A percentile compares a stretch with the other conserved stretches of the same genome.
Conservation (phyloP, 2,888 invertebrate genomes). For the Seira ritae region DNA sequence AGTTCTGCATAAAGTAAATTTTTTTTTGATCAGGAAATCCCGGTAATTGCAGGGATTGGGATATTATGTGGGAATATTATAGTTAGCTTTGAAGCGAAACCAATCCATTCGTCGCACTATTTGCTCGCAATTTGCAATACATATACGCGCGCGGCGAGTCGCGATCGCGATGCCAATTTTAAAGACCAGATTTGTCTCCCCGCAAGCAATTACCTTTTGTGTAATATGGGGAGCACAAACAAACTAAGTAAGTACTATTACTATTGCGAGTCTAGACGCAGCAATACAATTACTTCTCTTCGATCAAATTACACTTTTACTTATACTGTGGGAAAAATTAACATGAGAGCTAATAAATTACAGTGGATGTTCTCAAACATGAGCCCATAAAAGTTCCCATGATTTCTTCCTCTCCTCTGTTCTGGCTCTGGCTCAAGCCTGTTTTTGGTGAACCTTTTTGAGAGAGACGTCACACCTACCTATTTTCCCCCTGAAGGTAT, state of each 20-base stretch:
- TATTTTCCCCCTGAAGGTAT: too few species aligned
- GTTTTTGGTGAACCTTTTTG: too few species aligned
- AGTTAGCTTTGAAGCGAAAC: neutral
- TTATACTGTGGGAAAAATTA: constrained; percentile 15
- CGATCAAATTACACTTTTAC: constrained; percentile 16
- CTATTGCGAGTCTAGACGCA: neutral
- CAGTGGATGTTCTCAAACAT: neutral
- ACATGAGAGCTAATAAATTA: neutral
- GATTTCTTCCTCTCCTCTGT: neutral
- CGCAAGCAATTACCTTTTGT: neutral
- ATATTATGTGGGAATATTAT: constrained; percentile 1
- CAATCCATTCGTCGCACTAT: neutral
- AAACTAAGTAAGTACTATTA: too few species aligned
- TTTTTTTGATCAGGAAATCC: constrained; percentile 15
- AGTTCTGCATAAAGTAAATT: neutral
- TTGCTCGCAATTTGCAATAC: too few species aligned
- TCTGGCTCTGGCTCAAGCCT: neutral
- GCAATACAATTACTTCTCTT: neutral
- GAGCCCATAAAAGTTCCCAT: constrained; percentile 4
- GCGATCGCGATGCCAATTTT: neutral
- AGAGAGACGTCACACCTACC: too few species aligned
- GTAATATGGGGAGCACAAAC: neutral
- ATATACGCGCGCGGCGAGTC: too few species aligned
- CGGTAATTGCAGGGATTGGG: neutral
- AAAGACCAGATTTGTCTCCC: neutral